Evolutionary conservation across 2,797 vertebrate genomes (phyloP).

Genomic region (Euphonia xanthogaster): DNA sequence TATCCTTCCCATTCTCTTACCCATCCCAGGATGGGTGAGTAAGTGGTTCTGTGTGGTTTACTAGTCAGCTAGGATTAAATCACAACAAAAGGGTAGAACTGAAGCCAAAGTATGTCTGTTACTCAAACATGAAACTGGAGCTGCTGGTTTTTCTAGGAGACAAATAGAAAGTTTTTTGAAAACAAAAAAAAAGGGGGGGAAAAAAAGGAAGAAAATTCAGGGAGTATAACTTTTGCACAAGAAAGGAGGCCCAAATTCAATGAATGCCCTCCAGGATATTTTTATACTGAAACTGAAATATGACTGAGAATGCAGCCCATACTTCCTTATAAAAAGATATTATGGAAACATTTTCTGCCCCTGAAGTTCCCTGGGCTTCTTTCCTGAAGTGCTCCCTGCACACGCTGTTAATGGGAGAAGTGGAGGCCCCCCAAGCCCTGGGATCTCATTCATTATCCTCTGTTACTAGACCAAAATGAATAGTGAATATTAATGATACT

Average conservation of each 20-base stretch:
- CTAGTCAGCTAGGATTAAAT: background rate
- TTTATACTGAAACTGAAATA: background rate
- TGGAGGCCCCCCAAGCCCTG: background rate
- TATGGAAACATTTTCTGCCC: background rate
- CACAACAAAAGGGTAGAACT: background rate
- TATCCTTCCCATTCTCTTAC: background rate
- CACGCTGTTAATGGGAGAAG: background rate
- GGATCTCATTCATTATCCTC: background rate
- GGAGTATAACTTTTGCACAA: background rate
- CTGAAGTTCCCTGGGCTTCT: background rate
- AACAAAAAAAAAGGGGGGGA: background rate
- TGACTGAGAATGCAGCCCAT: background rate
- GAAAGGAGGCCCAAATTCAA: background rate
- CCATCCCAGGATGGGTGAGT: background rate
- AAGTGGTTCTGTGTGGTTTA: background rate
- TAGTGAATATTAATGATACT: background rate
- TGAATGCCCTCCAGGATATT: background rate
- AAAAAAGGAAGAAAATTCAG: background rate
- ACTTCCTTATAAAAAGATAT: background rate
- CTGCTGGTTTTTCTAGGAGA: background rate
- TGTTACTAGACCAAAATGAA: background rate
- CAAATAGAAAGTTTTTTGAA: background rate
- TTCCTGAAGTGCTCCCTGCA: background rate
- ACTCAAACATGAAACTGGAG: background rate
- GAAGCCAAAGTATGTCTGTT: background rate